phyloP scores from a whole-genome alignment of 2,888 invertebrate genomes.

The Heliconius ethilla region DNA sequence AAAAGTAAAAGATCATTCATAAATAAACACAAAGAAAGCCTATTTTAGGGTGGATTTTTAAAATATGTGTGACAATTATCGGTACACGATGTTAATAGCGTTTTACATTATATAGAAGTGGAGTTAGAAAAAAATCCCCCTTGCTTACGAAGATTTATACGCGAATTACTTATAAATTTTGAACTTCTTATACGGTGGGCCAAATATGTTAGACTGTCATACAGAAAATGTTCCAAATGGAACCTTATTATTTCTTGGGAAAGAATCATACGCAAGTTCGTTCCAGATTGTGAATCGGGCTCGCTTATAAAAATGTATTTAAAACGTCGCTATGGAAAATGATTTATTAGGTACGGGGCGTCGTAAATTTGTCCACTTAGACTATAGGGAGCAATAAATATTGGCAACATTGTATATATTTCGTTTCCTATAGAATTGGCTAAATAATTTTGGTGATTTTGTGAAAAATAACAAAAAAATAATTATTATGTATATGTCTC shows the following conservation, averaged over 20 bases:
- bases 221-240: conserved; percentile 6
- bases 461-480: background rate
- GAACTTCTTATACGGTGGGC: conserved; percentile 46
- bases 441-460: background rate
- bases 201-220: background rate
- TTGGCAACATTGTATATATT: conserved; percentile 49
- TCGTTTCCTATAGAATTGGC: conserved; percentile 44
- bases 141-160: conserved; percentile 76
- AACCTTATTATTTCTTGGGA: conserved; percentile 21
- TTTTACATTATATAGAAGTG: conserved; percentile 71
- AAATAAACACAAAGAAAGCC: conserved; percentile 50
- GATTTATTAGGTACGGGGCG: conserved; percentile 73
- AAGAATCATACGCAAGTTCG: conserved; percentile 21
- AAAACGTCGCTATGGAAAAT: conserved; percentile 76
- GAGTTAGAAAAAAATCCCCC: conserved; percentile 68
- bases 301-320: conserved; percentile 81
- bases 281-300: conserved; percentile 62
- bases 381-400: conserved; percentile 73
- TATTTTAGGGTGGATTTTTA: conserved; percentile 66
- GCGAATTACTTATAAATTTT: conserved; percentile 81
- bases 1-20: conserved; percentile 19
- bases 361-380: conserved; percentile 81
- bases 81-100: conserved; percentile 80
- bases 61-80: conserved; percentile 83
- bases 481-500: background rate